A percentile compares a stretch with the other conserved stretches of the same genome.
phyloP scores from a whole-genome alignment of 2,113 vertebrate genomes.

The Platichthys stellatus region DNA sequence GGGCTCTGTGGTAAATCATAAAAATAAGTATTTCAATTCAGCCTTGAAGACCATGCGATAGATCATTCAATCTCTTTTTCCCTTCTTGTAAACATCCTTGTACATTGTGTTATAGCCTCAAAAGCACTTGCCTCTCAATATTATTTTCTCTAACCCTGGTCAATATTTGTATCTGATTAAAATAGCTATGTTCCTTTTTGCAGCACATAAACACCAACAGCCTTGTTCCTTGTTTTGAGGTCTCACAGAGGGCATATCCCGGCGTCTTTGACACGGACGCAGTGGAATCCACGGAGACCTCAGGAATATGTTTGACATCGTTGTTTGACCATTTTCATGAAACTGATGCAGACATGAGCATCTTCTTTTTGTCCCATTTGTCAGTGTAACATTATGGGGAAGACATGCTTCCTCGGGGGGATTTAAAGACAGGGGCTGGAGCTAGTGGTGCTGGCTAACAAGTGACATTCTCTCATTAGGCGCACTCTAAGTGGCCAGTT shows the following conservation, averaged over 20 bases:
- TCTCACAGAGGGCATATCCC: neutral
- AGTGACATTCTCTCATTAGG: constrained; percentile 63
- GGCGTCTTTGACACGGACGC: neutral
- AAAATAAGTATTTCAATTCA: neutral
- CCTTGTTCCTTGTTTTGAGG: too few relatives aligned
- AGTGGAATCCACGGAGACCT: too few relatives aligned
- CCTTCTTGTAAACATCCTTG: neutral
- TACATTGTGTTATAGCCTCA: neutral
- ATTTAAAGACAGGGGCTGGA: constrained; percentile 21
- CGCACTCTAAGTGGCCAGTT: constrained; percentile 59
- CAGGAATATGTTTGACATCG: neutral
- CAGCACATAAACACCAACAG: too few relatives aligned
- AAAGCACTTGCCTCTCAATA: neutral
- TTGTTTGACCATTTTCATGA: neutral
- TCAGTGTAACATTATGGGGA: neutral
- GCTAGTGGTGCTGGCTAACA: constrained; percentile 59
- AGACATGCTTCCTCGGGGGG: constrained; percentile 31
- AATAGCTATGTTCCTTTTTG: too few relatives aligned
- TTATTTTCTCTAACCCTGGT: neutral
- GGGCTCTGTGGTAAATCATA: too few relatives aligned
- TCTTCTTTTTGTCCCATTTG: too few relatives aligned
- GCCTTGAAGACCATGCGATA: neutral
- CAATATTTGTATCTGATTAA: neutral
- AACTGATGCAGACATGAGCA: neutral
- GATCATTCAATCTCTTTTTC: neutral